Evolutionary conservation across 1,140 invertebrate genomes (phyloP), one percentile per base, ranked within the genome.

Genomic region (Bursaphelenchus mucronatus): DNA sequence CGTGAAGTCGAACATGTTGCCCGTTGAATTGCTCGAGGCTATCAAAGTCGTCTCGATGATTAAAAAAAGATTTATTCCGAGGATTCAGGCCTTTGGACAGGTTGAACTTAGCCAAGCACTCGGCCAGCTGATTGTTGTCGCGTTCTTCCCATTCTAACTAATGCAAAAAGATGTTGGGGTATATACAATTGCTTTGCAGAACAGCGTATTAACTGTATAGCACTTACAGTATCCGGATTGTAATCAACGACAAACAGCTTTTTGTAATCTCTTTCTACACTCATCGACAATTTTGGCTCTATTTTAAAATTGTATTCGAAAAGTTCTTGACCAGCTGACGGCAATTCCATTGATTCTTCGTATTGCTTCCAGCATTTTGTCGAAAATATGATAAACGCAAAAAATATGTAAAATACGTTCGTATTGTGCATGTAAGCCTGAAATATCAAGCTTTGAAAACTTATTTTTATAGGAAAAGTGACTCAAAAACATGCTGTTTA

Each of bases 181-280:
- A 2, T 13, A 59, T n/a, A 39, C 1, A 43, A n/a, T 45, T 6
- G 3, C 4, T 3, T 30, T 3, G 30, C 5, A 5, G 30, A 30
- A 30, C 30, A 5, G 30, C 30, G 5, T 5, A 3, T 30, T 30
- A 5, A 30, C 30, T 30, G 2, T n/a, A 7, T 17, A 57, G 1
- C 13, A 59, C 57, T 45, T 15, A 59, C 57, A n/a, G 13, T 59
- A 4, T 59, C 57, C 15, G 40, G n/a, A 39, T 59, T 43, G 40
- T 46, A 59, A 9, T 59, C 57, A 39, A 59, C 41, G 3, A 59
- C 30, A 45, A 44, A 39, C 13, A 59, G 6, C 40, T 13, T 15
- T 9, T 59, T 59, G 57, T 59, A 59, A 11, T 13, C 57, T 3
- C 40, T 39, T 50, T 59, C 57, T 1, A 44, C 30, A 50, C 57